phyloP scores from a whole-genome alignment of 2,113 vertebrate genomes.

The Lagopus leucura region DNA sequence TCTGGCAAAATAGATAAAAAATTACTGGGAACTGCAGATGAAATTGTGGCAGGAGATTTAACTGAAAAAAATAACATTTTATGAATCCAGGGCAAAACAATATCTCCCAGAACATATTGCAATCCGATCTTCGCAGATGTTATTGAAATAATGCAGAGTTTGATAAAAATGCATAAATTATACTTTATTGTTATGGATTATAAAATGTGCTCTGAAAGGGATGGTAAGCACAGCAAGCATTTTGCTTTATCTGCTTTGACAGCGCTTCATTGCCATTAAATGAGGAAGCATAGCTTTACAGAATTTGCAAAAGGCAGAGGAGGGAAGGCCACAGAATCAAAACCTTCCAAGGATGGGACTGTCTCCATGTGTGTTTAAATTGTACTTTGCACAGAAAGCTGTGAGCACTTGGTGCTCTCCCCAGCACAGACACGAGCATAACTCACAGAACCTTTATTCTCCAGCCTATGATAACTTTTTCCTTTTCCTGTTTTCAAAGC shows the following conservation, averaged over 20 bases:
- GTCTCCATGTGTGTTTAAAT: neutral
- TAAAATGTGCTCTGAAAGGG: constrained; percentile 54
- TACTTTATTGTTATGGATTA: constrained; percentile 60
- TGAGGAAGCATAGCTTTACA: neutral
- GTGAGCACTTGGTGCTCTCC: neutral
- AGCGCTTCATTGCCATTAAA: neutral
- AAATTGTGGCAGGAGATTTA: constrained; percentile 54
- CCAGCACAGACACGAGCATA: neutral
- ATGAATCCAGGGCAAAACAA: constrained; percentile 62
- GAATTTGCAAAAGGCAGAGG: neutral
- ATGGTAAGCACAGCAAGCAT: constrained; percentile 48
- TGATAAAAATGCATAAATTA: constrained; percentile 74
- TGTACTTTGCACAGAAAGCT: neutral
- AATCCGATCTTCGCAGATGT: constrained; percentile 39
- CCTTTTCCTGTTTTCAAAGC: neutral
- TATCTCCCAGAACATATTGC: constrained; percentile 60
- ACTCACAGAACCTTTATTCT: neutral
- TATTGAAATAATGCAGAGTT: constrained; percentile 65
- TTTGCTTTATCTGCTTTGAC: constrained; percentile 55
- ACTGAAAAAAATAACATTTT: constrained; percentile 51
- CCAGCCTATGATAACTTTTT: neutral
- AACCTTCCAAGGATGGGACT: neutral
- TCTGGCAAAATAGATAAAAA: constrained; percentile 47
- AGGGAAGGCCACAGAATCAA: neutral
- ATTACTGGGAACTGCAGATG: constrained; percentile 32